Conservation (phyloP, 2,888 invertebrate species). For the Tetranychus piercei region DNA sequence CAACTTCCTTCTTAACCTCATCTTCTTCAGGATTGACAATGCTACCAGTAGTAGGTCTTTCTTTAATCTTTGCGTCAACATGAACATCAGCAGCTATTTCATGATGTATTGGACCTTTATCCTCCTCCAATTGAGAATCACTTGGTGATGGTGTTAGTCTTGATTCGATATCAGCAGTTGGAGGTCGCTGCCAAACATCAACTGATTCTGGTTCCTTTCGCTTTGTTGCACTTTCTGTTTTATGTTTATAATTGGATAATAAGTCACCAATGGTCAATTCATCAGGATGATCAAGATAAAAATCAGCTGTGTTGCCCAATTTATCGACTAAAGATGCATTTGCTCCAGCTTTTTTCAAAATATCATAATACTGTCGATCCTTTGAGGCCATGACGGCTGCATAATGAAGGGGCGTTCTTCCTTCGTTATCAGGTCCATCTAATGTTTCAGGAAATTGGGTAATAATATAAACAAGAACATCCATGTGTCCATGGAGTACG, state of each 20-base stretch:
- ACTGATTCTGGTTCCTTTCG: conserved; percentile 21
- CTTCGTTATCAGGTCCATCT: conserved; percentile 46
- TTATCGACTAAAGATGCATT: conserved; percentile 64
- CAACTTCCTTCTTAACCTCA: conserved; percentile 17
- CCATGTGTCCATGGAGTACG: conserved; percentile 56
- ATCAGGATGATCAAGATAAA: conserved; percentile 39
- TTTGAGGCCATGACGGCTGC: conserved; percentile 58
- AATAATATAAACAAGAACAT: conserved; percentile 50
- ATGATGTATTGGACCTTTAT: background rate
- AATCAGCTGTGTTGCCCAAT: conserved; percentile 49
- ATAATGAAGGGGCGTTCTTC: conserved; percentile 70
- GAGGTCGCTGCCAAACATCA: conserved; percentile 27
- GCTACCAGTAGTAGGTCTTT: background rate
- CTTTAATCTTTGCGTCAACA: conserved; percentile 15
- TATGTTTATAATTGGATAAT: conserved; percentile 24
- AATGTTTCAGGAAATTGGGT: conserved; percentile 71
- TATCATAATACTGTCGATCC: conserved; percentile 54
- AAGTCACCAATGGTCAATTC: conserved; percentile 26
- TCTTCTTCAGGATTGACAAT: background rate
- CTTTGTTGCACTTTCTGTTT: conserved; percentile 12
- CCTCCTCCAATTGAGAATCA: conserved; percentile 3
- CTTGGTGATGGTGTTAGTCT: conserved; percentile 21
- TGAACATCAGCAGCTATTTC: conserved; percentile 18
- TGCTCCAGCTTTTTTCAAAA: conserved; percentile 59
- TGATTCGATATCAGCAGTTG: conserved; percentile 26